These are phyloP conservation scores for Ditylenchus weischeri DNA, from an alignment of 2,888 invertebrate genomes.

Conservation along the genomic window DNA sequence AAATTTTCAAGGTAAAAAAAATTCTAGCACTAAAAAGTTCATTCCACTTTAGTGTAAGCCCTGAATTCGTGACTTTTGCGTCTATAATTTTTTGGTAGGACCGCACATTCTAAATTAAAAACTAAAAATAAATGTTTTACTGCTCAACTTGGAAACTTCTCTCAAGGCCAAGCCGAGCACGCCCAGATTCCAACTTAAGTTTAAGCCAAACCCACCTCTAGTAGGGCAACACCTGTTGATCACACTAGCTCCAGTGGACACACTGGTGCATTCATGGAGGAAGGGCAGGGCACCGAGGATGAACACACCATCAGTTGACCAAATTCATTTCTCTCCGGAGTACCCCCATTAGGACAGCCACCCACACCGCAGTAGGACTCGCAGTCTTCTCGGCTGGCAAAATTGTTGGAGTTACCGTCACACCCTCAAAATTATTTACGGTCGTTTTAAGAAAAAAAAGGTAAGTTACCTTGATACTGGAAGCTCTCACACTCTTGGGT, in stretches of 20 bases:
- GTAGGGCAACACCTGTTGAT: constrained; percentile 53
- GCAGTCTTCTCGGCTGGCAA: constrained; percentile 53
- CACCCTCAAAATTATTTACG: constrained; percentile 29
- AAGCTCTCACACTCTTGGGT: constrained; percentile 48
- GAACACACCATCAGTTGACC: constrained; percentile 55
- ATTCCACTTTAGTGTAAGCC: too few species aligned
- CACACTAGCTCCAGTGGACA: constrained; percentile 49
- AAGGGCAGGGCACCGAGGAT: constrained; percentile 39
- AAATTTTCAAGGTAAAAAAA: too few species aligned
- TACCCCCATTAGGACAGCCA: constrained; percentile 53
- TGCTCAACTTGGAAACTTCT: too few species aligned
- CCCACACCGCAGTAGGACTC: constrained; percentile 49
- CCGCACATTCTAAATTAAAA: too few species aligned
- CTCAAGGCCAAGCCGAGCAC: too few species aligned
- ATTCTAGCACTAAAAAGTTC: too few species aligned
- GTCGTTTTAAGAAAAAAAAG: neutral
- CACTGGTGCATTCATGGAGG: constrained; percentile 56
- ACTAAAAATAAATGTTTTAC: too few species aligned
- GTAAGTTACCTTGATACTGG: constrained; percentile 48
- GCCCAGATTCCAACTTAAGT: too few species aligned
- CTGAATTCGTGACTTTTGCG: too few species aligned
- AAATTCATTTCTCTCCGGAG: constrained; percentile 54
- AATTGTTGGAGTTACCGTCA: constrained; percentile 57
- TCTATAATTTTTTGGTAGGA: too few species aligned
- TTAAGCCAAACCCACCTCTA: constrained; percentile 23